Base-by-base conservation (phyloP, 2,888 invertebrate genomes). In the Acanthosoma haemorrhoidale region DNA sequence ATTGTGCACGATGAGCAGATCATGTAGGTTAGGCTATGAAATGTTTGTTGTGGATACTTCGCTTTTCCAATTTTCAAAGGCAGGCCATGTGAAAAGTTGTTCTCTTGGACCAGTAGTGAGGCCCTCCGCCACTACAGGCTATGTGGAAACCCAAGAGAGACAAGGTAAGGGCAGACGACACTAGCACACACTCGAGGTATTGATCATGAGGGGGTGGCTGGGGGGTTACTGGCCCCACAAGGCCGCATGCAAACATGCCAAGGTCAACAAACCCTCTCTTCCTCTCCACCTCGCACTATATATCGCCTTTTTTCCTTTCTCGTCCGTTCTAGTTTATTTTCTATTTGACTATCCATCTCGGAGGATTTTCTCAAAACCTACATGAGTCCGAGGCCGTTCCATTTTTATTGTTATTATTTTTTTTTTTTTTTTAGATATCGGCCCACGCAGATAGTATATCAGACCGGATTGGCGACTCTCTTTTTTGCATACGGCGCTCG, bases 261-360 rank as follows among this genome's bases (percentile, higher is more conserved):
- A 51, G 51, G 51, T 51, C 51, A 51, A 51, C 51, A 51, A 51
- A 51, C 51, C 51, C 51, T 51, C 51, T 51, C 2, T n/a, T 18
- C 11, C 21, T 18, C 43, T 2, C 13, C 43, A 18, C 43, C 21
- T n/a, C n/a, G n/a, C n/a, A n/a, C n/a, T n/a, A n/a, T n/a, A n/a
- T n/a, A 21, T 25, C 21, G 13, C 51, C n/a, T 21, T n/a, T 15
- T 4, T 13, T 4, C 15, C 38, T 8, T 13, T 51, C 43, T 43
- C 4, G 1, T n/a, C 43, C n/a, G 21, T 25, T 51, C 21, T 25
- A 51, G 25, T 21, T 25, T 51, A 51, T 13, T 25, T 25, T 9
- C 5, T 25, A 51, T 51, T 18, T 25, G 13, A 51, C 51, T 51
- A 25, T 4, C 21, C 43, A 25, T n/a, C n/a, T n/a, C n/a, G n/a